Evolutionary conservation across 2,113 vertebrate species (phyloP).

Genomic region (Steatornis caripensis): DNA sequence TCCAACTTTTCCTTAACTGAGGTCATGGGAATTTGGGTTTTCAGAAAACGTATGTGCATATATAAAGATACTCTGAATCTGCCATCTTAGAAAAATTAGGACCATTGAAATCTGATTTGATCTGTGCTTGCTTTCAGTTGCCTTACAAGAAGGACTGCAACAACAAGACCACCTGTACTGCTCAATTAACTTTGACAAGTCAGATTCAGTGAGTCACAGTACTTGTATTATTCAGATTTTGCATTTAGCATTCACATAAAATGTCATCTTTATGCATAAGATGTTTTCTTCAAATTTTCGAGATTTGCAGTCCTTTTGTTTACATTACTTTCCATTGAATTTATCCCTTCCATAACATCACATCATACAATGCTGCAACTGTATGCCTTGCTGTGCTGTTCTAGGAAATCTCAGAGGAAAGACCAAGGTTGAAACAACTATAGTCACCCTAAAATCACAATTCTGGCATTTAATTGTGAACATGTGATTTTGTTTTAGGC

Average conservation of each 20-base stretch:
- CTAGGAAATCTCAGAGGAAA: not conserved
- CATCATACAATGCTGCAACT: not conserved
- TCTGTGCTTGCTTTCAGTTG: slow-evolving; percentile 53
- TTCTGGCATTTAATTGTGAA: not conserved
- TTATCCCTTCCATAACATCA: not conserved
- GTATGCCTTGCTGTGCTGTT: not conserved
- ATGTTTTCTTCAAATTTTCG: not conserved
- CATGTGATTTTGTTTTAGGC: not conserved
- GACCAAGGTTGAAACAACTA: not conserved
- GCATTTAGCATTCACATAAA: not conserved
- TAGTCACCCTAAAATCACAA: not conserved
- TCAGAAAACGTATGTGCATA: not conserved
- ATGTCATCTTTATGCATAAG: not conserved
- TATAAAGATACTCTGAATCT: not conserved
- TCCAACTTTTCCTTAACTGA: not conserved
- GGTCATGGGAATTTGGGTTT: not conserved
- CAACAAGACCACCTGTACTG: slow-evolving; percentile 30
- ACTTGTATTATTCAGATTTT: not conserved
- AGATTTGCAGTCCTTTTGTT: not conserved
- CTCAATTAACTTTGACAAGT: not conserved
- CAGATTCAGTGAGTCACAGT: slow-evolving; percentile 45
- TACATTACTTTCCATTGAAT: not conserved
- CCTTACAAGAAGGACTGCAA: slow-evolving; percentile 59
- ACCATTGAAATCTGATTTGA: not conserved
- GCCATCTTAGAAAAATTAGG: not conserved